Conservation (phyloP, 2,113 vertebrate genomes). For the Alligator mississippiensis region DNA sequence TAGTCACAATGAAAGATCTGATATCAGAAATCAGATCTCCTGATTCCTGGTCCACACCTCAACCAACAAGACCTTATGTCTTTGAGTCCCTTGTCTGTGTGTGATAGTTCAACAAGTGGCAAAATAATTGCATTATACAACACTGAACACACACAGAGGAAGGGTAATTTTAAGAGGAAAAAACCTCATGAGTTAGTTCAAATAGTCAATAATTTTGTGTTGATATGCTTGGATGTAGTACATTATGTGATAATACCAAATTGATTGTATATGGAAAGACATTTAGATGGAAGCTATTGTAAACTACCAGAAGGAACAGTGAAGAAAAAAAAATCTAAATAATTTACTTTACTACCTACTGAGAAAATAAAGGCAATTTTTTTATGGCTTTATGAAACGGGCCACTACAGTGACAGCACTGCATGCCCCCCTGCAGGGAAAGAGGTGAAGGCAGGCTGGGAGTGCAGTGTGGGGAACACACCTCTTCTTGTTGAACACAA, state of each 20-base stretch:
- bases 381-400: background rate
- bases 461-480: background rate
- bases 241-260: conserved; percentile 6
- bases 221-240: no score
- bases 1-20: conserved; percentile 6
- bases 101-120: background rate
- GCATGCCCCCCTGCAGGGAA: background rate
- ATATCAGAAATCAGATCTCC: conserved; percentile 54
- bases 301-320: conserved; percentile 11
- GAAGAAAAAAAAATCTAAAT: conserved; percentile 4
- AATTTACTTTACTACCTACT: conserved; percentile 5
- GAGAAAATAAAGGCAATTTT: background rate
- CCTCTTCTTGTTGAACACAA: background rate
- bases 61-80: background rate
- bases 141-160: background rate
- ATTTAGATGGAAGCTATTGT: conserved; percentile 23
- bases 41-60: conserved; percentile 52
- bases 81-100: background rate
- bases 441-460: background rate
- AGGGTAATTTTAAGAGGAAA: background rate
- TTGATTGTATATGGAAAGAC: background rate
- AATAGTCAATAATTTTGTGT: background rate
- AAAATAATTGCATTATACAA: background rate
- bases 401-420: background rate
- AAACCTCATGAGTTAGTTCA: background rate